Conservation (phyloP, 2,888 invertebrate species). For the Hemithea aestivaria region DNA sequence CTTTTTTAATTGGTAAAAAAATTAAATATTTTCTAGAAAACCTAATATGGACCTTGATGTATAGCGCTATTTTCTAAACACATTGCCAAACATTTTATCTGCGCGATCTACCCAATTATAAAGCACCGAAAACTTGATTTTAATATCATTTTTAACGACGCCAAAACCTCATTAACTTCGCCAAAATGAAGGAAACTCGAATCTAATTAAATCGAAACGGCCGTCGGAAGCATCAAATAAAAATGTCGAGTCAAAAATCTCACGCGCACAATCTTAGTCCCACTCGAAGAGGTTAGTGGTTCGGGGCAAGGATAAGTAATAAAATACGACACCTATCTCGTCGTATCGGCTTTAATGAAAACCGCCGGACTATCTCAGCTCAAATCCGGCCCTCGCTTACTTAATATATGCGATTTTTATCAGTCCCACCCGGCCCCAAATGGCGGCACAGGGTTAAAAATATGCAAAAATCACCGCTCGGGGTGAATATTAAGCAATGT, state of each 20-base stretch:
- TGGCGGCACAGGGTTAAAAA: constrained; percentile 63
- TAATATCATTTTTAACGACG: constrained; percentile 1
- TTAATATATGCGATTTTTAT: constrained; percentile 74
- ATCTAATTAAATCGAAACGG: constrained; percentile 30
- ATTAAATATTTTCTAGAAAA: too few species aligned
- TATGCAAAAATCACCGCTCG: constrained; percentile 73
- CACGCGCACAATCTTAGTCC: constrained; percentile 38
- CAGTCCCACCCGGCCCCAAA: constrained; percentile 46
- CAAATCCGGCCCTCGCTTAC: constrained; percentile 47
- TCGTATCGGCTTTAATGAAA: constrained; percentile 66
- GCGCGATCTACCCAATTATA: not conserved
- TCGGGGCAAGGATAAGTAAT: constrained; percentile 47
- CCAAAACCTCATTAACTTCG: constrained; percentile 7
- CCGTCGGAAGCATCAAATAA: constrained; percentile 38
- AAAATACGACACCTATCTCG: constrained; percentile 61
- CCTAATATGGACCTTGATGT: too few species aligned
- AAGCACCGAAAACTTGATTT: constrained; percentile 1
- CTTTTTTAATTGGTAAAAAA: too few species aligned
- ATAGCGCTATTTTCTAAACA: too few species aligned
- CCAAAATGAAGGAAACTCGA: constrained; percentile 17
- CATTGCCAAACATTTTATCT: not conserved
- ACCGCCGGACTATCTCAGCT: constrained; percentile 51
- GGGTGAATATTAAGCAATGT: constrained; percentile 78
- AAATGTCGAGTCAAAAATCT: constrained; percentile 35
- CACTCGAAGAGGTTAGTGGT: constrained; percentile 40